A percentile compares a stretch with the other conserved stretches of the same genome.
Evolutionary conservation across 1,140 invertebrate species (phyloP).

Genomic region (Bemisia tabaci): DNA sequence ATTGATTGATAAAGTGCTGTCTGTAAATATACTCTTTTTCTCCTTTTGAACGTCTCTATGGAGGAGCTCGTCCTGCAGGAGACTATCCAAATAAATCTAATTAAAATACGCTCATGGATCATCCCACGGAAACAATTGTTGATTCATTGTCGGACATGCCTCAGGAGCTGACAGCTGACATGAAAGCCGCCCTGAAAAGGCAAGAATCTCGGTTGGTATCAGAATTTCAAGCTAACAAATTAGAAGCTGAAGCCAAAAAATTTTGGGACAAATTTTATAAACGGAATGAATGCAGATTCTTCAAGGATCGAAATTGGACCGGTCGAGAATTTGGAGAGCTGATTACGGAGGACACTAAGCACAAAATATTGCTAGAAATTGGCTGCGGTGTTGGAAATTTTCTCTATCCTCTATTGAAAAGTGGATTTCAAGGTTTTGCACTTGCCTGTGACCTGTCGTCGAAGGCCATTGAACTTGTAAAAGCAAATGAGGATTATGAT

Average conservation of each 20-base stretch:
- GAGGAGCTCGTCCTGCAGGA: too few relatives aligned
- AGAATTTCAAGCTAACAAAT: conserved; percentile 60
- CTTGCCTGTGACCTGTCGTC: conserved; percentile 92
- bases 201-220: conserved; percentile 59
- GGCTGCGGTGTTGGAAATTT: conserved; percentile 98
- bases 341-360: conserved; percentile 28
- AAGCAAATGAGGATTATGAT: conserved; percentile 49
- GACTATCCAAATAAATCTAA: too few relatives aligned
- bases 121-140: neutral
- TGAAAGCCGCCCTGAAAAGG: conserved; percentile 40
- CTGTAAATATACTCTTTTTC: too few relatives aligned
- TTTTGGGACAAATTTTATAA: conserved; percentile 99
- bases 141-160: neutral
- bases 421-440: conserved; percentile 54
- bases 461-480: conserved; percentile 76
- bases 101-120: too few relatives aligned
- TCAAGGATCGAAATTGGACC: conserved; percentile 96
- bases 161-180: conserved; percentile 36
- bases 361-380: conserved; percentile 53
- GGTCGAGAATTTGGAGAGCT: conserved; percentile 86
- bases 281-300: conserved; percentile 79
- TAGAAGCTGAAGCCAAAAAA: conserved; percentile 76
- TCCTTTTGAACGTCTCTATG: too few relatives aligned
- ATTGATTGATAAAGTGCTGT: too few relatives aligned
- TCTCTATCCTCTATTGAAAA: conserved; percentile 80